phyloP scores from a whole-genome alignment of 2,797 vertebrate genomes.

The Halcyon badia region DNA sequence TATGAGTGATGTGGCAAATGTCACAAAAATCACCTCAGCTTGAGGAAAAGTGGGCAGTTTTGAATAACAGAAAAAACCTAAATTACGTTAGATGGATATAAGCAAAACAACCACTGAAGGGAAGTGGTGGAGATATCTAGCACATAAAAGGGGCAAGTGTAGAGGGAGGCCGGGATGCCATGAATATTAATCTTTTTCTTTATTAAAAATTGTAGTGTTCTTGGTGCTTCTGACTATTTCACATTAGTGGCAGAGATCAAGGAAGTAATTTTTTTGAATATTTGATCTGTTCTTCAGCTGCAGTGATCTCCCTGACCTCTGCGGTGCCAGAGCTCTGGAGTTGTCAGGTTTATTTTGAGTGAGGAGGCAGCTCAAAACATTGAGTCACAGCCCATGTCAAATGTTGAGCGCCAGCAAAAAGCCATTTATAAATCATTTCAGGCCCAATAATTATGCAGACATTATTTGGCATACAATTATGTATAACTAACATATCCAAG shows the following conservation, averaged over 20 bases:
- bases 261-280: fast-evolving
- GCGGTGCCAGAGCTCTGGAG: background rate
- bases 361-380: background rate
- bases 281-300: background rate
- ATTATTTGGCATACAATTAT: background rate
- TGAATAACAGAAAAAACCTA: background rate
- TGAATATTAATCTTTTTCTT: background rate
- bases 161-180: background rate
- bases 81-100: background rate
- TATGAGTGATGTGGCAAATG: background rate
- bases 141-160: fast-evolving
- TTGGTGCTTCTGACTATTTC: background rate
- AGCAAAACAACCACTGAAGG: background rate
- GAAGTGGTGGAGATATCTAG: fast-evolving
- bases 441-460: background rate
- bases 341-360: background rate
- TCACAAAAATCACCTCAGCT: background rate
- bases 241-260: background rate
- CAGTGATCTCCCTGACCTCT: background rate
- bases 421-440: background rate
- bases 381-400: background rate
- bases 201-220: background rate
- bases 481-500: background rate
- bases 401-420: background rate
- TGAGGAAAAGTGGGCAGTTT: background rate